phyloP scores from a whole-genome alignment of 2,888 invertebrate genomes.

The Lithophane semibrunnea region DNA sequence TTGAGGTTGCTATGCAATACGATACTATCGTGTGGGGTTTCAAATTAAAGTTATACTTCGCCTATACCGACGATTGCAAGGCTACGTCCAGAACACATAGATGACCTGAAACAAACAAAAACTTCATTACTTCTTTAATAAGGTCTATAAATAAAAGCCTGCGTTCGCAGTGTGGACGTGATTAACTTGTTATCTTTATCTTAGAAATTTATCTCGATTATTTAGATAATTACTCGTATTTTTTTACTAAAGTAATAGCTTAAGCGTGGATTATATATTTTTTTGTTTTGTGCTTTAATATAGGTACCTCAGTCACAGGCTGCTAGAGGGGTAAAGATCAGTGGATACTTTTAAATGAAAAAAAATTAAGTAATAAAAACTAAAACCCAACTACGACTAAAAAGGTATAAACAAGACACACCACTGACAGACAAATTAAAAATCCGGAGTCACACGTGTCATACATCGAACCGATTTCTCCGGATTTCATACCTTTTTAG shows the following conservation, averaged over 20 bases:
- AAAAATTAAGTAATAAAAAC: too few relatives aligned
- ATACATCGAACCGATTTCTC: too few relatives aligned
- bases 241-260: too few relatives aligned
- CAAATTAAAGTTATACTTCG: slow-evolving; percentile 58
- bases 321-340: not conserved
- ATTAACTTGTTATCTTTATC: too few relatives aligned
- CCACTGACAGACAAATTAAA: too few relatives aligned
- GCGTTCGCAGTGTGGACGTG: not conserved
- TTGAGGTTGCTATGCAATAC: slow-evolving; percentile 71
- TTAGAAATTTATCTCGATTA: too few relatives aligned
- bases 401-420: too few relatives aligned
- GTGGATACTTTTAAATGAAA: not conserved
- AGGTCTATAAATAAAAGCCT: not conserved
- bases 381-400: too few relatives aligned
- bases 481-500: too few relatives aligned
- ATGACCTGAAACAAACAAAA: slow-evolving; percentile 67
- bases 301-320: not conserved
- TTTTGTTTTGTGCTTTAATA: not conserved
- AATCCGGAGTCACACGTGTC: too few relatives aligned
- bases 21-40: slow-evolving; percentile 65
- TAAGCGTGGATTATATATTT: not conserved
- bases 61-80: slow-evolving; percentile 49
- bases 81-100: slow-evolving; percentile 56
- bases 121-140: slow-evolving; percentile 10
- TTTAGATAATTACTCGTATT: too few relatives aligned